phyloP scores from a whole-genome alignment of 2,797 vertebrate genomes.

The Acipenser ruthenus region DNA sequence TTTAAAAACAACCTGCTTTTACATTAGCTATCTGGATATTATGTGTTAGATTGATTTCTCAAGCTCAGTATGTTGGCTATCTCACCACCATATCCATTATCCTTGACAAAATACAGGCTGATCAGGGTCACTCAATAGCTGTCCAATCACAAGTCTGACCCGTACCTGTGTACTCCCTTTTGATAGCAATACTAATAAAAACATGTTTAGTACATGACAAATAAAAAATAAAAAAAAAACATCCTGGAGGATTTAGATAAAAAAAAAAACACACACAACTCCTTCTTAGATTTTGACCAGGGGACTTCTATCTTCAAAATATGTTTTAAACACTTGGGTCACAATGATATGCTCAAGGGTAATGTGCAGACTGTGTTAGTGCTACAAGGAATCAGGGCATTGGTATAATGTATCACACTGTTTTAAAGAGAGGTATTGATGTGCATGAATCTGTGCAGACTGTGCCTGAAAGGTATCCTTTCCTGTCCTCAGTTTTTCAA shows the following conservation, averaged over 20 bases:
- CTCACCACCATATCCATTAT: conserved; percentile 28
- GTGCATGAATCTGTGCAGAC: background rate
- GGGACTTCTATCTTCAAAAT: too few relatives aligned
- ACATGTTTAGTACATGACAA: background rate
- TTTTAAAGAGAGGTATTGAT: conserved; percentile 1
- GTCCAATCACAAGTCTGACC: conserved; percentile 34
- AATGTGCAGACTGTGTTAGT: conserved; percentile 49
- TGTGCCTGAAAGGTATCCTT: too few relatives aligned
- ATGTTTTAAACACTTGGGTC: conserved; percentile 41
- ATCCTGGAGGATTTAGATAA: too few relatives aligned
- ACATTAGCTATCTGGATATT: conserved; percentile 34
- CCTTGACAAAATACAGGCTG: conserved; percentile 27
- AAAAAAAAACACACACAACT: too few relatives aligned
- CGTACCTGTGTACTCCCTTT: conserved; percentile 15
- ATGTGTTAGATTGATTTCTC: conserved; percentile 19
- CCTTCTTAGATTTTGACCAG: too few relatives aligned
- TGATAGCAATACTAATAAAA: conserved; percentile 4
- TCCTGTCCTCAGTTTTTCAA: too few relatives aligned
- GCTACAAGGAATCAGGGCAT: conserved; percentile 40
- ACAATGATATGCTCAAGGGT: conserved; percentile 46
- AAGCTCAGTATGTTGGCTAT: conserved; percentile 16
- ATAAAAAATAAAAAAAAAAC: conserved; percentile 1
- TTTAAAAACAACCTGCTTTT: background rate
- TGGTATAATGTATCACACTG: background rate
- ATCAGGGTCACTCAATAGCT: conserved; percentile 2